Conservation (phyloP, 2,797 vertebrate species). For the Crocidura indochinensis region DNA sequence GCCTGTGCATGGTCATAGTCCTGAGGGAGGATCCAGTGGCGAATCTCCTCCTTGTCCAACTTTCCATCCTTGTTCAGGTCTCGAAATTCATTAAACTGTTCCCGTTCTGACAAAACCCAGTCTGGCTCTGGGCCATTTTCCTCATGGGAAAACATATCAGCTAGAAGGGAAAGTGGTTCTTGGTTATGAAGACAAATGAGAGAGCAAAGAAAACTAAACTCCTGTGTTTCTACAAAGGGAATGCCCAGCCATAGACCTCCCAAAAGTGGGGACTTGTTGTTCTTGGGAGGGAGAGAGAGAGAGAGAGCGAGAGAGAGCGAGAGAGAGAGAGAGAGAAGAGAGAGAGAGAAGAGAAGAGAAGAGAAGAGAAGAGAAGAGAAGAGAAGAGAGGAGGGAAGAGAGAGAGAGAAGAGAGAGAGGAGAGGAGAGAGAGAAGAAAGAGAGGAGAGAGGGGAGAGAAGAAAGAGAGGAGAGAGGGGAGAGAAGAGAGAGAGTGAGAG, state of each 20-base stretch:
- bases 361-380: no score
- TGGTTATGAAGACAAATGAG: slow-evolving; percentile 19
- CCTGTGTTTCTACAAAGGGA: background rate
- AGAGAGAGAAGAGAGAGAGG: no score
- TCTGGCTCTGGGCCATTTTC: slow-evolving; percentile 97
- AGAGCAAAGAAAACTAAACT: background rate
- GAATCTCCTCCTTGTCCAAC: slow-evolving; percentile 97
- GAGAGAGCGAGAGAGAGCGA: background rate
- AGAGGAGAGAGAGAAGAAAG: no score
- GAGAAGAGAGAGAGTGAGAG: no score
- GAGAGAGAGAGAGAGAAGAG: background rate
- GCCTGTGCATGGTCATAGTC: slow-evolving; percentile 98
- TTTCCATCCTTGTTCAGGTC: slow-evolving; percentile 99
- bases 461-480: no score
- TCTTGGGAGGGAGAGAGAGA: background rate
- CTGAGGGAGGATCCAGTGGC: slow-evolving; percentile 98
- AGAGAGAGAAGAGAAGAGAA: no score
- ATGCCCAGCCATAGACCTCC: background rate
- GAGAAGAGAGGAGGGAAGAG: no score
- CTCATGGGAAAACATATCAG: slow-evolving; percentile 99
- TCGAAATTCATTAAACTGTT: slow-evolving; percentile 98
- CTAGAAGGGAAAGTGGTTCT: slow-evolving; percentile 88
- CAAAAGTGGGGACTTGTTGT: background rate
- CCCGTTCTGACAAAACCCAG: slow-evolving; percentile 97
- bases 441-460: no score